Conservation (phyloP, 2,113 vertebrate genomes). For the Scomber japonicus region DNA sequence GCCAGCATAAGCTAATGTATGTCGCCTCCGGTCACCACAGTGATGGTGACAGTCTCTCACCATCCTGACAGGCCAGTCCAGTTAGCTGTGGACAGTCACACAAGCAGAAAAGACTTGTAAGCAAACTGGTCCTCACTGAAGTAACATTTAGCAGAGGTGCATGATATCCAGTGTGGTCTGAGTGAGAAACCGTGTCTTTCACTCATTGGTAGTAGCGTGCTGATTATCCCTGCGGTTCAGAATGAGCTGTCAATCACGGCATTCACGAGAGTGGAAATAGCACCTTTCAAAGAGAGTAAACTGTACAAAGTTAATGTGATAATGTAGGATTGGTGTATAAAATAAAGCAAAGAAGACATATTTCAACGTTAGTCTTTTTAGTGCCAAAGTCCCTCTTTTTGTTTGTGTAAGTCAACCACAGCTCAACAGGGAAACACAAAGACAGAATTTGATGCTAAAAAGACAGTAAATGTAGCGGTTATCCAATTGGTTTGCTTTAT, state of each 20-base stretch:
- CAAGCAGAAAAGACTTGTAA: slow-evolving; percentile 75
- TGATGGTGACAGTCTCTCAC: slow-evolving; percentile 78
- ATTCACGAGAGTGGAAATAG: neutral
- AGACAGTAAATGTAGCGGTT: no score
- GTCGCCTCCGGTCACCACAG: slow-evolving; percentile 62
- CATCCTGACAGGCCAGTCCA: slow-evolving; percentile 75
- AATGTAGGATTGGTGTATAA: no score
- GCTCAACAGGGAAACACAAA: no score
- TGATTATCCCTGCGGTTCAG: slow-evolving; percentile 22
- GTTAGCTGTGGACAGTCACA: slow-evolving; percentile 72
- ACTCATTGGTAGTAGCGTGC: slow-evolving; percentile 42
- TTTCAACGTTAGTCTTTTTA: no score
- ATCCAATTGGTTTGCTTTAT: no score
- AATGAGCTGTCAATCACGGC: neutral
- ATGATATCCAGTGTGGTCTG: slow-evolving; percentile 69
- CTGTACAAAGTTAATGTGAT: no score
- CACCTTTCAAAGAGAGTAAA: neutral
- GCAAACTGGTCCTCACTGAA: slow-evolving; percentile 75
- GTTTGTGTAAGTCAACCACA: no score
- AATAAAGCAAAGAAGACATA: no score
- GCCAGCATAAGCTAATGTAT: slow-evolving; percentile 77
- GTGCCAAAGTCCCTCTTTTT: no score
- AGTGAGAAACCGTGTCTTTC: slow-evolving; percentile 67
- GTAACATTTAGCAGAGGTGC: slow-evolving; percentile 75
- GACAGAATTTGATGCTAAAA: no score